These are phyloP conservation scores for Aptenodytes forsteri DNA, from an alignment of 2,113 vertebrate species.

Conservation along the genomic window DNA sequence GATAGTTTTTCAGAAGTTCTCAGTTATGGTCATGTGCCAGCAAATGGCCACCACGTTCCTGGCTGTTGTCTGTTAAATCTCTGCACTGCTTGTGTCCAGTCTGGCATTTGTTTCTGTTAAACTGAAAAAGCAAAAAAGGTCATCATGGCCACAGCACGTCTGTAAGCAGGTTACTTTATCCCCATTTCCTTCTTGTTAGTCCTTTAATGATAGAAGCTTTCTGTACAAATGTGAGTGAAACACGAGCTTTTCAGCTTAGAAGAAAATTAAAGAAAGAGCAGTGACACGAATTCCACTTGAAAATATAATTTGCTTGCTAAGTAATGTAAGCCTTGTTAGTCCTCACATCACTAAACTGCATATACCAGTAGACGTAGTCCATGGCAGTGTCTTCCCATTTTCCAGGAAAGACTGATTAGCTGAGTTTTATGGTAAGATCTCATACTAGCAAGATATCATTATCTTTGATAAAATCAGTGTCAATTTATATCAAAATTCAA, in stretches of 20 bases:
- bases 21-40: background rate
- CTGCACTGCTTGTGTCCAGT: background rate
- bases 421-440: background rate
- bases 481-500: background rate
- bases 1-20: background rate
- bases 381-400: background rate
- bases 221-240: background rate
- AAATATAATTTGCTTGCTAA: background rate
- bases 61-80: background rate
- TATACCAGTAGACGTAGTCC: background rate
- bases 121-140: background rate
- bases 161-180: background rate
- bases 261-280: background rate
- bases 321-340: background rate
- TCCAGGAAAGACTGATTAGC: background rate
- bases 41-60: background rate
- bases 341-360: background rate
- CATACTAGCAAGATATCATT: background rate
- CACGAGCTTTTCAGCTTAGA: fast-evolving
- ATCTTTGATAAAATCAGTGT: background rate
- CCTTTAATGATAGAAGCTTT: background rate
- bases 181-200: background rate
- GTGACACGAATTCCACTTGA: background rate
- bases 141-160: background rate
- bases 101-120: background rate